Base-by-base conservation (phyloP, 23 tunicate genomes). In the Diplosoma virens region DNA sequence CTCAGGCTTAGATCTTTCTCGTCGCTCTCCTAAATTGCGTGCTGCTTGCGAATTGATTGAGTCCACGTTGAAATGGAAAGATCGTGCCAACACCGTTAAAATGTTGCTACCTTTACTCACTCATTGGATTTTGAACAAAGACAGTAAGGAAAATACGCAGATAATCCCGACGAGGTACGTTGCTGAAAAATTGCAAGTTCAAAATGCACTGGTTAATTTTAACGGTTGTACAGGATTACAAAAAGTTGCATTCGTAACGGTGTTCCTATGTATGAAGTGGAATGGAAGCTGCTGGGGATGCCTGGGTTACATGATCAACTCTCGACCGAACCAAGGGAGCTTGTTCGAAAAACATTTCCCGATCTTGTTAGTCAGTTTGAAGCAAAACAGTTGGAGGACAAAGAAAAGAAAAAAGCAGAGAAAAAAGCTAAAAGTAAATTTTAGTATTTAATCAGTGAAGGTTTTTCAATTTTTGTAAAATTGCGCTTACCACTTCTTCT, bases 21-120 rank as follows among this genome's bases (percentile, higher is more conserved):
- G 47, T 21, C 23, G 20, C 0, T n/a, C n/a, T n/a, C 92, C 84
- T n/a, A 16, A 16, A 1, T 55, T 86, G 11, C 37, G 47, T 46
- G 35, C 24, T 22, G 65, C 83, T 37, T 76, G 25, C 20, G 55
- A 78, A 45, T 46, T 56, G 31, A 28, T 79, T 23, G 29, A 16
- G 30, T 26, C 26, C 24, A 79, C 60, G 47, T 73, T 86, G 20
- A 80, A 72, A 7, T 86, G 92, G 92, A 3, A 37, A 23, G 24
- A 33, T 18, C 3, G 5, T 3, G 25, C 31, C 14, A 56, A 72
- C 59, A 41, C 83, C 16, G 45, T 84, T 32, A 60, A 53, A 16
- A 84, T 58, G 50, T 48, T 67, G 24, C 29, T 86, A 25, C 83
- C 90, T 22, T 30, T 84, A n/a, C 3, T 56, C 0, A 84, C 90